Percentiles rank a stretch among this genome's conserved stretches.
These are phyloP conservation scores for Euwallacea similis DNA, from an alignment of 1,140 invertebrate genomes.

Conservation along the genomic window DNA sequence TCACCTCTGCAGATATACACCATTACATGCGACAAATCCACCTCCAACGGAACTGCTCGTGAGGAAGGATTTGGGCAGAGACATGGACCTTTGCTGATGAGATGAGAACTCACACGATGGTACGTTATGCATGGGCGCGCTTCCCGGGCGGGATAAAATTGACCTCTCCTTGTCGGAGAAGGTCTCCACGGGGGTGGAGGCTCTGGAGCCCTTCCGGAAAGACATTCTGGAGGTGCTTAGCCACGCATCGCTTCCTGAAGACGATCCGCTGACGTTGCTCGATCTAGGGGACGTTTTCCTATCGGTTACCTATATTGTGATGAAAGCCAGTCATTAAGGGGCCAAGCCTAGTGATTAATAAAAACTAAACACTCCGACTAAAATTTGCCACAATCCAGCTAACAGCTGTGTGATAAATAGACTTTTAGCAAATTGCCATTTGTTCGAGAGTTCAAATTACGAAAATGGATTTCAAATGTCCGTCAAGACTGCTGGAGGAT, in stretches of 20 bases:
- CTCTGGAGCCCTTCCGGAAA: conserved; percentile 55
- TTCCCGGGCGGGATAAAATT: conserved; percentile 58
- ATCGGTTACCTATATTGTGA: conserved; percentile 16
- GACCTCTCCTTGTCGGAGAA: conserved; percentile 49
- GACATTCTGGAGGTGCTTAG: conserved; percentile 56
- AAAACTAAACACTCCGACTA: too few relatives aligned
- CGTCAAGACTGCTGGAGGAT: too few relatives aligned
- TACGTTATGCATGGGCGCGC: conserved; percentile 57
- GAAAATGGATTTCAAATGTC: too few relatives aligned
- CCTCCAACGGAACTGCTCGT: conserved; percentile 40
- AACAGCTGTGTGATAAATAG: too few relatives aligned
- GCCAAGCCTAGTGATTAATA: too few relatives aligned
- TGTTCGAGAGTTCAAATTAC: too few relatives aligned
- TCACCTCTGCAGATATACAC: conserved; percentile 34
- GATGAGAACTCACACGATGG: conserved; percentile 49
- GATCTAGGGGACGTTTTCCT: conserved; percentile 18
- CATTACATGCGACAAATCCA: not conserved
- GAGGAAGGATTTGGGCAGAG: conserved; percentile 66
- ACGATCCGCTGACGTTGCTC: conserved; percentile 54
- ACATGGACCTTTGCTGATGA: conserved; percentile 64
- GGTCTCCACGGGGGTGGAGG: conserved; percentile 57
- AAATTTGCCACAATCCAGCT: too few relatives aligned
- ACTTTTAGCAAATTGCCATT: too few relatives aligned
- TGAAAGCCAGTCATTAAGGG: too few relatives aligned
- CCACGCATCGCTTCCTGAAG: conserved; percentile 61